phyloP scores from a whole-genome alignment of 1,140 invertebrate species.

The Mycetomoellerius zeteki region DNA sequence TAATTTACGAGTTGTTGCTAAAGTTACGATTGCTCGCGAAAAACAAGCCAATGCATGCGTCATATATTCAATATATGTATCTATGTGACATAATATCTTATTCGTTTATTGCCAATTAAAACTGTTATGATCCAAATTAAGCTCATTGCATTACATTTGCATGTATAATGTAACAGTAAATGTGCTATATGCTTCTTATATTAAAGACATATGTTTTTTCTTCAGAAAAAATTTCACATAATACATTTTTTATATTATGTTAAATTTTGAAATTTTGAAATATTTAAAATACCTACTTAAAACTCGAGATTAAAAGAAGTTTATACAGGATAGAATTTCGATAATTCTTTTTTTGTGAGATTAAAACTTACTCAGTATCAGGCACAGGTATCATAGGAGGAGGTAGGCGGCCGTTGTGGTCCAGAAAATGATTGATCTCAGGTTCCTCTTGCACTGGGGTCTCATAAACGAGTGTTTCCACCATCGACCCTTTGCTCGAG shows the following conservation, averaged over 20 bases:
- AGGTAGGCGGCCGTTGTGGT: conserved; percentile 89
- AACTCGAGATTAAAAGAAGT: neutral
- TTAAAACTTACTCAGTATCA: conserved; percentile 84
- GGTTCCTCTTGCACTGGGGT: conserved; percentile 91
- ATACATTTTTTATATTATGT: no score
- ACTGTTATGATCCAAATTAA: neutral
- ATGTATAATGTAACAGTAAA: neutral
- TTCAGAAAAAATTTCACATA: neutral
- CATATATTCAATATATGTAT: conserved; percentile 13
- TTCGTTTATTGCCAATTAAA: neutral
- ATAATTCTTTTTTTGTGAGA: neutral
- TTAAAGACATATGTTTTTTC: neutral
- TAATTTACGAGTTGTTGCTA: conserved; percentile 18
- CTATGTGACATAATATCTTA: neutral
- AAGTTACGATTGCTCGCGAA: neutral
- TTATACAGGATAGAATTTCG: neutral
- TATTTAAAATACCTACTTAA: no score
- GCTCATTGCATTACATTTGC: neutral
- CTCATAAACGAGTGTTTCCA: conserved; percentile 96
- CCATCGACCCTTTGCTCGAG: conserved; percentile 97
- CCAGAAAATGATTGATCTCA: conserved; percentile 90
- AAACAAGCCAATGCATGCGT: neutral
- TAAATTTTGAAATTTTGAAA: no score
- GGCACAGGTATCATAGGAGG: conserved; percentile 83
- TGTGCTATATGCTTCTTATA: neutral